These are phyloP conservation scores for Athene noctua DNA, from an alignment of 2,113 vertebrate genomes.

Conservation along the genomic window DNA sequence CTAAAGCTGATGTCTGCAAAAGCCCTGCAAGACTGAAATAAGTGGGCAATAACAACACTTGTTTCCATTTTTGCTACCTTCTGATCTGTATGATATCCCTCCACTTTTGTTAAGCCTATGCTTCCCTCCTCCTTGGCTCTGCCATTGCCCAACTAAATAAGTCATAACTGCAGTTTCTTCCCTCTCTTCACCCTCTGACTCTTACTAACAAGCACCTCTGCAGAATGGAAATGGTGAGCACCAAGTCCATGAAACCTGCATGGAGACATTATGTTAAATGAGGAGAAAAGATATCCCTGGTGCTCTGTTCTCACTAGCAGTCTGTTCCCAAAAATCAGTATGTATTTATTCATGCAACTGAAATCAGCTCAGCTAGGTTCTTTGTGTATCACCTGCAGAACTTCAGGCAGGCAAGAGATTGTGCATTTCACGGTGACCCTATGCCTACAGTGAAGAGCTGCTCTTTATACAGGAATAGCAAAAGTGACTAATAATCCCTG, in stretches of 20 bases:
- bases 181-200: neutral
- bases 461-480: neutral
- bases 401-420: neutral
- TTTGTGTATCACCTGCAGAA: neutral
- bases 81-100: neutral
- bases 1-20: neutral
- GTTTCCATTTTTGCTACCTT: neutral
- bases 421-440: neutral
- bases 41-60: neutral
- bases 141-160: neutral
- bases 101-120: neutral
- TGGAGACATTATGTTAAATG: neutral
- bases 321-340: neutral
- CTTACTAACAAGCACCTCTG: constrained; percentile 4
- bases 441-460: neutral
- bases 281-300: neutral
- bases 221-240: neutral
- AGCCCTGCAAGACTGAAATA: neutral
- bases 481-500: neutral
- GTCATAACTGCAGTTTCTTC: neutral
- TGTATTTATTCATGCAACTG: constrained; percentile 11
- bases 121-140: neutral
- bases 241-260: neutral
- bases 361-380: neutral
- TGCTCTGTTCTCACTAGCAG: neutral